phyloP scores from a whole-genome alignment of 1,140 invertebrate genomes.

The Drosophila sulfurigaster region DNA sequence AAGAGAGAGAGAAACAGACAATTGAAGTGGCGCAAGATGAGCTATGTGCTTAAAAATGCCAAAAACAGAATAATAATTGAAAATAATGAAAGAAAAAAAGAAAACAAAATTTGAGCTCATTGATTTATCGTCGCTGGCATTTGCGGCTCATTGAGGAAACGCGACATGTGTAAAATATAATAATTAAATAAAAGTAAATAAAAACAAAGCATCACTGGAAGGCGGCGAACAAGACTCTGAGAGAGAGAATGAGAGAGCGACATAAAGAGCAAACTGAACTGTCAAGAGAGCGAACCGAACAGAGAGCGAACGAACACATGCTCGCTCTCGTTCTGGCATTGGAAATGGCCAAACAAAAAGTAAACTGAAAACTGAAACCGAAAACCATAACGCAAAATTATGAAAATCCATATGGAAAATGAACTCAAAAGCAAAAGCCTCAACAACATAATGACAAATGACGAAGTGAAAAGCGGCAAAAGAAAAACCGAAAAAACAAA shows the following conservation, averaged over 20 bases:
- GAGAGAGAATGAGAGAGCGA: conserved; percentile 13
- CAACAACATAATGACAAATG: conserved; percentile 60
- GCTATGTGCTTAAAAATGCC: conserved; percentile 54
- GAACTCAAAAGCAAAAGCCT: conserved; percentile 49
- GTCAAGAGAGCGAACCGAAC: conserved; percentile 11
- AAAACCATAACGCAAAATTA: conserved; percentile 62
- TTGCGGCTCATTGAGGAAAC: conserved; percentile 64
- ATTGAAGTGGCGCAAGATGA: conserved; percentile 49
- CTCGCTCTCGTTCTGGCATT: conserved; percentile 15
- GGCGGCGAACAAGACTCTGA: conserved; percentile 9
- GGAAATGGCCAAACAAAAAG: conserved; percentile 53
- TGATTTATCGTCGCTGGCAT: conserved; percentile 66
- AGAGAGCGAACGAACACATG: not conserved
- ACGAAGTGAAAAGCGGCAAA: conserved; percentile 53
- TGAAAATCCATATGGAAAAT: conserved; percentile 81
- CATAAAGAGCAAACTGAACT: not conserved
- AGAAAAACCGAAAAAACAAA: conserved; percentile 24
- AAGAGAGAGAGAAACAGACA: conserved; percentile 6
- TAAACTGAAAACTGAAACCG: conserved; percentile 57
- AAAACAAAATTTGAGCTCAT: conserved; percentile 30
- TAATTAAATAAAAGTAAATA: conserved; percentile 77
- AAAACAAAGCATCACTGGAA: conserved; percentile 74
- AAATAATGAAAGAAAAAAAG: conserved; percentile 11
- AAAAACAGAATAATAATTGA: conserved; percentile 18
- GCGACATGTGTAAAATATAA: conserved; percentile 73